Conservation (phyloP, 2,113 vertebrate species). For the Urocolius indicus region DNA sequence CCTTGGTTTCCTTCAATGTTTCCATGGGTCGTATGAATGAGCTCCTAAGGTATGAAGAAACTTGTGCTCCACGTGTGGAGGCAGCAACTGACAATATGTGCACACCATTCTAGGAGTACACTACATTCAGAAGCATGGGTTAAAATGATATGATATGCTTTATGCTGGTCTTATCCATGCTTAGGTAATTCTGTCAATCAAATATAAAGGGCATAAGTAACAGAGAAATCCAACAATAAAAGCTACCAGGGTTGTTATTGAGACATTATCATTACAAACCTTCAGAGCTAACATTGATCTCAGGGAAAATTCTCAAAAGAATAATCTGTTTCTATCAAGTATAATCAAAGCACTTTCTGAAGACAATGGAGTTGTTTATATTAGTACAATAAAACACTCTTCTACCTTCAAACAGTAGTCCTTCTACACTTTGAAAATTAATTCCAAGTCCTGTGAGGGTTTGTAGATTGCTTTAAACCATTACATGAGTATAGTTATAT, state of each 20-base stretch:
- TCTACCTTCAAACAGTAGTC: background rate
- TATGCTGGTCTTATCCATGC: background rate
- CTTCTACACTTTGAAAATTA: background rate
- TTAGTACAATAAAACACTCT: background rate
- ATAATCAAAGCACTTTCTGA: background rate
- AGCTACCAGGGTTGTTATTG: background rate
- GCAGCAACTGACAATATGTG: background rate
- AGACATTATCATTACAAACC: background rate
- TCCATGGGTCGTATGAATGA: background rate
- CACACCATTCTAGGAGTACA: background rate
- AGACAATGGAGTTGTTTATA: background rate
- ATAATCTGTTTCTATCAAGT: background rate
- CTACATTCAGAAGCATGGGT: background rate
- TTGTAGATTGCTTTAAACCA: background rate
- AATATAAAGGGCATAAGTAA: background rate
- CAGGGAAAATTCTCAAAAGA: background rate
- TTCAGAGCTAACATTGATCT: background rate
- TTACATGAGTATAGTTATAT: background rate
- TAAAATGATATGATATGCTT: background rate
- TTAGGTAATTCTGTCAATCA: background rate
- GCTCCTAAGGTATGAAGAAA: background rate
- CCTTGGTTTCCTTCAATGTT: background rate
- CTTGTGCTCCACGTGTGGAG: background rate
- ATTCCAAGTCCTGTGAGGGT: background rate
- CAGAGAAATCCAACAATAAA: background rate